Evolutionary conservation across 2,888 invertebrate species (phyloP).

Genomic region (Drosophila rubida): DNA sequence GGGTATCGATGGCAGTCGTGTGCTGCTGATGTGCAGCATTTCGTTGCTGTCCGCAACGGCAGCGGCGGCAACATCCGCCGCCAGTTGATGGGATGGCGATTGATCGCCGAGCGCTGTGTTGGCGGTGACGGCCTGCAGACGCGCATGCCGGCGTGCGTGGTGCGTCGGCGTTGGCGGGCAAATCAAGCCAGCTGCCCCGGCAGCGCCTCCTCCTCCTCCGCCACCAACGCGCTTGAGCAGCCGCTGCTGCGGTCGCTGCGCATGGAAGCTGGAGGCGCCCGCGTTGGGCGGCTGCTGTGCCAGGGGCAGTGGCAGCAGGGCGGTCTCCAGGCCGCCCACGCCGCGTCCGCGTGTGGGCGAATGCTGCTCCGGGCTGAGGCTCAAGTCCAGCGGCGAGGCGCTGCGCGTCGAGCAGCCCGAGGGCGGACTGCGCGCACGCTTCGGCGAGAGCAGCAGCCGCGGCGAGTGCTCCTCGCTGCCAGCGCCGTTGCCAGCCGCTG

Average conservation of each 20-base stretch:
- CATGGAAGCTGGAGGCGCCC: constrained; percentile 81
- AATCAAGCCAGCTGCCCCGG: constrained; percentile 85
- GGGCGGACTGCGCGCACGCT: constrained; percentile 83
- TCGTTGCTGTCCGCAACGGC: constrained; percentile 85
- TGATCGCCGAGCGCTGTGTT: constrained; percentile 75
- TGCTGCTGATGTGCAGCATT: constrained; percentile 89
- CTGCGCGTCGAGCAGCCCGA: constrained; percentile 85
- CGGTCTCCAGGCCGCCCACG: constrained; percentile 56
- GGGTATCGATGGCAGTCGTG: constrained; percentile 92
- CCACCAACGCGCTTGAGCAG: constrained; percentile 86
- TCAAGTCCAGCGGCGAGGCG: constrained; percentile 84
- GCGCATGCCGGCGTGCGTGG: constrained; percentile 89
- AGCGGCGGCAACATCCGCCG: constrained; percentile 33
- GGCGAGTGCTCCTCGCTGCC: constrained; percentile 58
- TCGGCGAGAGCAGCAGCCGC: constrained; percentile 78
- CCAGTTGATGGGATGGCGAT: constrained; percentile 48
- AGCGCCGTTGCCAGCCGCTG: constrained; percentile 17
- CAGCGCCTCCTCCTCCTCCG: constrained; percentile 20
- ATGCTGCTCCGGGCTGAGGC: constrained; percentile 72
- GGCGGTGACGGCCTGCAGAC: constrained; percentile 83
- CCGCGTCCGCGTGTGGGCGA: constrained; percentile 73
- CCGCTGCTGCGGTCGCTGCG: constrained; percentile 87
- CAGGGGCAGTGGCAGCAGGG: constrained; percentile 21
- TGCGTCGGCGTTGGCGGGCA: constrained; percentile 96
- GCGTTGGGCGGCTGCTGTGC: constrained; percentile 66